Evolutionary conservation across 92 coral and sea anemone genomes (phyloP).

Genomic region (Desmophyllum pertusum): DNA sequence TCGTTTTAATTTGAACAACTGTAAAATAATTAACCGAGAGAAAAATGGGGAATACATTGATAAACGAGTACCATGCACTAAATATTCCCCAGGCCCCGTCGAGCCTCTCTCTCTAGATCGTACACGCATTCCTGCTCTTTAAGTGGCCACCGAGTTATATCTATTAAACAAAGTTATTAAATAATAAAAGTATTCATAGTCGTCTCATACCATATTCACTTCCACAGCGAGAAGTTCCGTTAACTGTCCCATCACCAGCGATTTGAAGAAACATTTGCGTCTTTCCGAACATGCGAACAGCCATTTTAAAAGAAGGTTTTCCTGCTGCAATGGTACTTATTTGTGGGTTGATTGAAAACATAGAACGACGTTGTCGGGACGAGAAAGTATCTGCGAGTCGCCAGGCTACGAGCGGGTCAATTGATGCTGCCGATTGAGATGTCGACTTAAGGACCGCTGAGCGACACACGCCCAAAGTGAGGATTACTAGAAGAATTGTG

Average conservation of each 20-base stretch:
- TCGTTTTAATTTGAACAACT: too few relatives aligned
- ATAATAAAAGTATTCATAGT: background rate
- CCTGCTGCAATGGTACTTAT: constrained; percentile 5
- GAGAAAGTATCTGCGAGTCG: background rate
- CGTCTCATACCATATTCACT: constrained; percentile 39
- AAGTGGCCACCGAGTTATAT: too few relatives aligned
- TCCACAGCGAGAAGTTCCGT: constrained; percentile 38
- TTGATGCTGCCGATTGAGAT: background rate
- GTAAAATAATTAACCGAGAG: too few relatives aligned
- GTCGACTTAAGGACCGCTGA: constrained; percentile 16
- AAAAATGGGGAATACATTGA: too few relatives aligned
- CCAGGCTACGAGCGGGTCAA: constrained; percentile 15
- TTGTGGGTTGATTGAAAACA: background rate
- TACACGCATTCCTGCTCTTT: too few relatives aligned
- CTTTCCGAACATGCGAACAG: constrained; percentile 26
- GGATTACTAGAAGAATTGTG: background rate
- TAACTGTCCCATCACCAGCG: constrained; percentile 39
- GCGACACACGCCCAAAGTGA: constrained; percentile 4
- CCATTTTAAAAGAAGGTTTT: constrained; percentile 1
- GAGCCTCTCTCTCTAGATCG: too few relatives aligned
- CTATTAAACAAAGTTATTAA: too few relatives aligned
- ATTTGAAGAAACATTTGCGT: constrained; percentile 49
- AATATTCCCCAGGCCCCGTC: too few relatives aligned
- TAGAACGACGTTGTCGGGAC: constrained; percentile 17
- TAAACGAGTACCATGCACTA: too few relatives aligned